These are phyloP conservation scores for Heterotis niloticus DNA, from an alignment of 2,113 vertebrate genomes.

Conservation along the genomic window DNA sequence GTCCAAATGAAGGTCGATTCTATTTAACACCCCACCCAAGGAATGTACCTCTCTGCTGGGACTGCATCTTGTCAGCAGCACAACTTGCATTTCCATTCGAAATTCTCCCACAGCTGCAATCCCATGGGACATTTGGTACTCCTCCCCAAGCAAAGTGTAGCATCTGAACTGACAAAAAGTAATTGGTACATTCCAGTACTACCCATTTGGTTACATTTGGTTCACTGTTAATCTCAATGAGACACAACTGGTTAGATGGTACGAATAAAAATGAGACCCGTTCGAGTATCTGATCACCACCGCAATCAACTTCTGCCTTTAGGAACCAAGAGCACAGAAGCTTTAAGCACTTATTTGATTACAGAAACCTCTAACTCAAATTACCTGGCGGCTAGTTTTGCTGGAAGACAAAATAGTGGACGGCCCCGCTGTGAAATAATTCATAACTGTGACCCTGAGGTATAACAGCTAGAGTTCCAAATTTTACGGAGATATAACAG, in stretches of 20 bases:
- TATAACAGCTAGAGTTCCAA: neutral
- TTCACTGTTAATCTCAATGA: neutral
- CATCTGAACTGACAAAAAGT: constrained; percentile 3
- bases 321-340: neutral
- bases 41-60: constrained; percentile 34
- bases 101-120: neutral
- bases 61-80: constrained; percentile 5
- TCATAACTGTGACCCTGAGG: neutral
- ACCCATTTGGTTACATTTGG: constrained; percentile 5
- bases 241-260: neutral
- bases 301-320: neutral
- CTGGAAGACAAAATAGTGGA: neutral
- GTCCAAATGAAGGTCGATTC: constrained; percentile 53
- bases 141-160: neutral
- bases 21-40: constrained; percentile 59
- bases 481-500: constrained; percentile 8
- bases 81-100: neutral
- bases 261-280: constrained; percentile 3
- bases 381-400: neutral
- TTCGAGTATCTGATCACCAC: neutral
- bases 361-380: neutral
- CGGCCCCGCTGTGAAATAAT: neutral
- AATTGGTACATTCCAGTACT: neutral
- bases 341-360: neutral
- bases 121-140: constrained; percentile 19